A percentile compares a stretch with the other conserved stretches of the same genome.
These are phyloP conservation scores for Ageneiosus marmoratus DNA, from an alignment of 2,113 vertebrate genomes.

Conservation along the genomic window DNA sequence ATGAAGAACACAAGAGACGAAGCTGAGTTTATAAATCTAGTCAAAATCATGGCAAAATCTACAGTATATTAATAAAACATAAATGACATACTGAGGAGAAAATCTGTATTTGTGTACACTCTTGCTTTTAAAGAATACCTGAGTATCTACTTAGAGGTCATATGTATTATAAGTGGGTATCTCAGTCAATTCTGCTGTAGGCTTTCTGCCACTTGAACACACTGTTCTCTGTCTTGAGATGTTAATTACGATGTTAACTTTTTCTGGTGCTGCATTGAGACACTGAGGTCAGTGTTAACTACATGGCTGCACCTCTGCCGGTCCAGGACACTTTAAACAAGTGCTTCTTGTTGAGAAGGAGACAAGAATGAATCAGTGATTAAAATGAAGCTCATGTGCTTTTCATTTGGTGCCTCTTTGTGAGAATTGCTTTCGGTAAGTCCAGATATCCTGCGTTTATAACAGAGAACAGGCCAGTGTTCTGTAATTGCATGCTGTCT, in stretches of 20 bases:
- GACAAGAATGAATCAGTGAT: conserved; percentile 70
- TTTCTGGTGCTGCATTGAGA: conserved; percentile 53
- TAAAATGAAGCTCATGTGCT: conserved; percentile 75
- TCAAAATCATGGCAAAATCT: neutral
- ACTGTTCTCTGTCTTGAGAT: conserved; percentile 48
- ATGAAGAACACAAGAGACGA: neutral
- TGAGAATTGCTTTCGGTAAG: conserved; percentile 19
- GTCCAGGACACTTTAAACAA: conserved; percentile 66
- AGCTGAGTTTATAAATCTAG: neutral
- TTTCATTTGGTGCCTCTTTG: conserved; percentile 68
- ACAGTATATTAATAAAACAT: neutral
- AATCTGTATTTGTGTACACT: neutral
- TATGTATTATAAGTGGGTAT: neutral
- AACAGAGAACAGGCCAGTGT: conserved; percentile 30
- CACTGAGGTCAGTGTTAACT: conserved; percentile 56
- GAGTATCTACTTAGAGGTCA: neutral
- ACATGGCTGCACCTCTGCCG: conserved; percentile 45
- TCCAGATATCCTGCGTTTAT: conserved; percentile 19
- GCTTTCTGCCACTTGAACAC: neutral
- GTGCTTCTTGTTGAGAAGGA: conserved; percentile 73
- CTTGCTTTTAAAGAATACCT: neutral
- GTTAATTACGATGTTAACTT: conserved; percentile 45
- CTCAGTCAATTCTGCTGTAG: neutral
- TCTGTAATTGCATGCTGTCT: conserved; percentile 3
- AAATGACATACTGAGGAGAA: neutral